These are phyloP conservation scores for Drosophila affinis DNA, from an alignment of 2,888 invertebrate genomes.

Conservation along the genomic window DNA sequence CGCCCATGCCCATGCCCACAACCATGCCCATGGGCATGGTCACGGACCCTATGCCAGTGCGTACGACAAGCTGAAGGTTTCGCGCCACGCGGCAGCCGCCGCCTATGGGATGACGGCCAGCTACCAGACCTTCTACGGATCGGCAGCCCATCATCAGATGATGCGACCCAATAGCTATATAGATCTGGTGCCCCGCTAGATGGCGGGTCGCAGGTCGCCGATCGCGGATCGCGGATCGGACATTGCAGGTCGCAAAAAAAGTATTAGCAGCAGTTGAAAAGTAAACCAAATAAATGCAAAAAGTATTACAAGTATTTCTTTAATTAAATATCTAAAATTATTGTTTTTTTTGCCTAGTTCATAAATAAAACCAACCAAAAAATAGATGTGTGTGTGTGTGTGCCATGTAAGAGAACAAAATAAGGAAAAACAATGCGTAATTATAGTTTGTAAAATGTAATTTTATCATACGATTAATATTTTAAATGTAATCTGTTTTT, in stretches of 20 bases:
- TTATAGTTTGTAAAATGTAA: constrained; percentile 20
- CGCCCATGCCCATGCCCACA: constrained; percentile 28
- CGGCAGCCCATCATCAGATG: constrained; percentile 80
- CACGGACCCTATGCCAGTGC: constrained; percentile 80
- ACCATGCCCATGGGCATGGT: constrained; percentile 65
- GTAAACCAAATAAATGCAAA: constrained; percentile 30
- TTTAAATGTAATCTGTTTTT: background rate
- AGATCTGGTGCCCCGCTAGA: constrained; percentile 82
- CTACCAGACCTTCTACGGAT: constrained; percentile 82
- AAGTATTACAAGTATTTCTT: constrained; percentile 49
- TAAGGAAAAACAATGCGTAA: constrained; percentile 1
- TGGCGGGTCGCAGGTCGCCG: constrained; percentile 3
- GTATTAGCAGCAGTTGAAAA: constrained; percentile 58
- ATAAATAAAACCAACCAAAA: constrained; percentile 32
- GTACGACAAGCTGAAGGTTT: constrained; percentile 83
- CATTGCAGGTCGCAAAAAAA: constrained; percentile 32
- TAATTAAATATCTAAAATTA: constrained; percentile 9
- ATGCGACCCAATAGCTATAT: constrained; percentile 83
- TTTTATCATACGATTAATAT: constrained; percentile 9
- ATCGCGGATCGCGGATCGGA: background rate
- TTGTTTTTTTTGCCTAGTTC: constrained; percentile 29
- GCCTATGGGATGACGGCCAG: constrained; percentile 80
- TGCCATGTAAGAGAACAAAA: background rate
- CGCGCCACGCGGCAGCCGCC: constrained; percentile 68
- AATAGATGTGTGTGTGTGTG: background rate